Conservation (phyloP, 2,113 vertebrate species). For the Trochalopteron elliotii region DNA sequence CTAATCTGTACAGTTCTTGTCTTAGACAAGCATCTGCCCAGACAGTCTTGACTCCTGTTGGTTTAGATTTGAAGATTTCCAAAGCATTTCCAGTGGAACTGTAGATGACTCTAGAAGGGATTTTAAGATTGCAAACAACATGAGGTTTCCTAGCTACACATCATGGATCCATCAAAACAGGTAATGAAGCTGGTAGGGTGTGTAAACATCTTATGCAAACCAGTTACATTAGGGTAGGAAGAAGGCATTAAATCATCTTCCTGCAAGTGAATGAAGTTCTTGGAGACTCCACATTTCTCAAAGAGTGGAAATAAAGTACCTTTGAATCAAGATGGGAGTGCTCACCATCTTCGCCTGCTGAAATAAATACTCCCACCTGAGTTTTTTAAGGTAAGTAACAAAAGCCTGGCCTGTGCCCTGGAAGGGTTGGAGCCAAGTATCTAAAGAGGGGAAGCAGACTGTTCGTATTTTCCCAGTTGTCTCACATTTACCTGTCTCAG, state of each 20-base stretch:
- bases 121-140: neutral
- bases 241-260: neutral
- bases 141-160: neutral
- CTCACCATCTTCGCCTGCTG: neutral
- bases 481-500: rapidly evolving
- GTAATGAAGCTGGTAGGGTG: neutral
- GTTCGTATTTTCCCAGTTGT: neutral
- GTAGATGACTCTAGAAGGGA: neutral
- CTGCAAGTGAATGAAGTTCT: neutral
- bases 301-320: neutral
- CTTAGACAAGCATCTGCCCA: neutral
- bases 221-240: neutral
- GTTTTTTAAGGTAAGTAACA: neutral
- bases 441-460: neutral
- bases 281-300: neutral
- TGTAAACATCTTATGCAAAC: neutral
- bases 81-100: neutral
- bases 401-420: rapidly evolving
- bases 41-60: neutral
- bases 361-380: neutral
- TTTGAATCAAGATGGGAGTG: neutral
- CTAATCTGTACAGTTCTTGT: neutral
- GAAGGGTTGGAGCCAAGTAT: neutral
- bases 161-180: neutral
- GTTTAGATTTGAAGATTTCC: neutral